Base-by-base conservation (phyloP, 2,113 vertebrate species). In the Tylochromis polylepis region DNA sequence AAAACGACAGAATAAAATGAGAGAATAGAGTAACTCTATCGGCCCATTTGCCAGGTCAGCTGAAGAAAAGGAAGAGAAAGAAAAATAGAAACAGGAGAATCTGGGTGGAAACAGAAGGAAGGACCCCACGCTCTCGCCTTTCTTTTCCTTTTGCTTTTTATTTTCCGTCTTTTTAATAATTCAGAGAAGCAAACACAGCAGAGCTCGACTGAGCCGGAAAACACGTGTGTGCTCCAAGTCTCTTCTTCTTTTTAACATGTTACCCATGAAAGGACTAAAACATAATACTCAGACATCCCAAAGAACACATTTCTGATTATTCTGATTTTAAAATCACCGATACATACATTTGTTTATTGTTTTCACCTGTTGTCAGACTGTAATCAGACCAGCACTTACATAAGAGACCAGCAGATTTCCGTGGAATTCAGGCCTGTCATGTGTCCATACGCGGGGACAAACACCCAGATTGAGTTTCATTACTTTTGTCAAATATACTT, bases 121-220 rank as follows among this genome's bases (percentile, higher is more conserved):
- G 51, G 70, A 41, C 72, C 22, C 22, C 87, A 18, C 5, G 6
- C 85, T 72, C 58, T 62, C 79, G 31, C 82, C 62, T 87, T 94
- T 90, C 86, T 91, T 90, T 91, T 83, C 87, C 79, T 83, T 84
- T 56, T 83, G 88, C 91, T 94, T 94, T 94, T 95, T 94, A 93
- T 95, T 94, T 94, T 94, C 85, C 79, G 80, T 82, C 87, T 84
- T 86, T 92, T 95, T 67, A 95, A 95, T 95, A 95, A 95, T 95
- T 95, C 89, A 95, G 81, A 90, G 59, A 89, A 86, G 88, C 93
- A 91, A 92, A 93, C 87, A 87, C 85, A 81, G 93, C 88, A 88
- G 88, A 89, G 89, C 91, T 81, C 79, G 90, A 93, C 88, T 86
- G 93, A 70, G n/a, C 75, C 11, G 12, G 57, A 85, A 82, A 90